phyloP scores from a whole-genome alignment of 2,797 vertebrate genomes.

The Tokudaia muenninki region DNA sequence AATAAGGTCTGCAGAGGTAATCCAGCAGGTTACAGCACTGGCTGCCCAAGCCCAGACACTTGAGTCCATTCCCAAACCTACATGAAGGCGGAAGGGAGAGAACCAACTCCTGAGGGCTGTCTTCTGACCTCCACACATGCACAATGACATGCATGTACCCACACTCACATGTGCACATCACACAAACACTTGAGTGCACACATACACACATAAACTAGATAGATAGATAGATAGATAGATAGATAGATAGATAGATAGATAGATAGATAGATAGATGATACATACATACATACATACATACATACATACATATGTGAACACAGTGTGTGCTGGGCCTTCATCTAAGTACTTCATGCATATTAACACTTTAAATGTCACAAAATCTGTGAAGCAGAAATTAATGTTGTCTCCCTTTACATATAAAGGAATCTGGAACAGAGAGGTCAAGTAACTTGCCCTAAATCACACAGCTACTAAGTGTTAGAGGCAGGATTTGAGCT shows the following conservation, averaged over 20 bases:
- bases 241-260: neutral
- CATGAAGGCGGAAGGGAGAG: neutral
- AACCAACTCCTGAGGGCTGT: neutral
- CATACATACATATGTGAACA: neutral
- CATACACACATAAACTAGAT: neutral
- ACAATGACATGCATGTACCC: neutral
- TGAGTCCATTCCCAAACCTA: neutral
- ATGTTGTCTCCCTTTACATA: neutral
- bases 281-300: neutral
- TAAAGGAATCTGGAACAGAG: neutral
- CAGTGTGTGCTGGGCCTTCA: neutral
- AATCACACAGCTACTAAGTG: neutral
- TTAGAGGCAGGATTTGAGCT: neutral
- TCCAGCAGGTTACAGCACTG: neutral
- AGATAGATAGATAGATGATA: neutral
- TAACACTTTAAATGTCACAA: neutral
- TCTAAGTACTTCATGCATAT: neutral
- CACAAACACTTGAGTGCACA: neutral
- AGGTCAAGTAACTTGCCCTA: neutral
- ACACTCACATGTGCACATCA: too few relatives aligned
- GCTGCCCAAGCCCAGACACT: neutral
- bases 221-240: neutral
- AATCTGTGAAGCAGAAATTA: neutral
- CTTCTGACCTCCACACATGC: neutral
- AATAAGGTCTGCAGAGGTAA: too few relatives aligned